phyloP scores from a whole-genome alignment of 2,797 vertebrate species.

The Gymnoscopelus braueri region DNA sequence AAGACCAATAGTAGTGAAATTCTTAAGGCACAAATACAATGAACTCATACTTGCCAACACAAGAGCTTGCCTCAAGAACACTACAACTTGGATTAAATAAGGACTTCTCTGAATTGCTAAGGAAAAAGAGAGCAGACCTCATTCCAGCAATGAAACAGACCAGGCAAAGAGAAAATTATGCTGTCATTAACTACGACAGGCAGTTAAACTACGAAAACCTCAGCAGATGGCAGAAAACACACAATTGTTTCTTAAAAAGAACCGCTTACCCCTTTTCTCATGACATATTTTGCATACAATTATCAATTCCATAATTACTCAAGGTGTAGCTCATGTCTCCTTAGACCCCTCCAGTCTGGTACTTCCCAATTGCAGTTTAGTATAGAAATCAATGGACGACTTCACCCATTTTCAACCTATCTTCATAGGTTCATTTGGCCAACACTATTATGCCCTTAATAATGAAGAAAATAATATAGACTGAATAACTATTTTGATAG shows the following conservation, averaged over 20 bases:
- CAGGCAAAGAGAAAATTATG: background rate
- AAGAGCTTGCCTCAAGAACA: background rate
- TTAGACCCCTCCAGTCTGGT: too few relatives aligned
- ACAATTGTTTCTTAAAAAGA: slow-evolving; percentile 16
- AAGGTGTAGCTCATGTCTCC: background rate
- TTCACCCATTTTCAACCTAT: too few relatives aligned
- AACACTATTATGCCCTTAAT: slow-evolving; percentile 17
- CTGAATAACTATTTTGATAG: slow-evolving; percentile 18
- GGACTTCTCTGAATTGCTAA: background rate
- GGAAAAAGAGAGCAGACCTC: background rate
- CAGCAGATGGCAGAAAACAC: slow-evolving; percentile 52
- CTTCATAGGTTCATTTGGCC: background rate
- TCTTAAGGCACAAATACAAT: background rate
- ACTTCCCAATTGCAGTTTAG: too few relatives aligned
- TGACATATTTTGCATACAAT: slow-evolving; percentile 2
- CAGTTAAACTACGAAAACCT: slow-evolving; percentile 40
- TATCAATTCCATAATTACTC: background rate
- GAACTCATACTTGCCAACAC: background rate
- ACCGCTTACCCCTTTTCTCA: background rate
- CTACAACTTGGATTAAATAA: background rate
- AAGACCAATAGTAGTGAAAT: background rate
- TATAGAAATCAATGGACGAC: too few relatives aligned
- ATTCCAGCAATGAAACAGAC: slow-evolving; percentile 6
- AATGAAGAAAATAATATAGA: slow-evolving; percentile 25
- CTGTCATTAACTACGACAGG: background rate